phyloP scores from a whole-genome alignment of 2,113 vertebrate species.

The Epinephelus moara region DNA sequence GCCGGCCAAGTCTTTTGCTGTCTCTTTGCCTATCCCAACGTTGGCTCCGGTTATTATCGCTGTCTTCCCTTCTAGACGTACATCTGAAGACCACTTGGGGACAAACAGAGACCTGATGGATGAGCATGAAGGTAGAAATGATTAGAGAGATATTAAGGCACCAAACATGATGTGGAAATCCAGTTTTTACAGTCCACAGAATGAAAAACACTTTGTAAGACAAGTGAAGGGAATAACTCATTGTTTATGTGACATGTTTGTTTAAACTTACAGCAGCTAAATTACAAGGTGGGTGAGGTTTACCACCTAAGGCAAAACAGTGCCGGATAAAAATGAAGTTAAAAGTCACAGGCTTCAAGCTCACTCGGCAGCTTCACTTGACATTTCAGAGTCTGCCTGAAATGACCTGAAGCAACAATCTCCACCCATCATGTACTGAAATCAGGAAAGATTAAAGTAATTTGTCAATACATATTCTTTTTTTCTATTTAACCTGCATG shows the following conservation, averaged over 20 bases:
- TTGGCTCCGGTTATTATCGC: slow-evolving; percentile 83
- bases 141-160: background rate
- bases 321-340: slow-evolving; percentile 4
- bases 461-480: background rate
- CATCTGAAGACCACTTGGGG: slow-evolving; percentile 78
- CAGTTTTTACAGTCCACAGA: background rate
- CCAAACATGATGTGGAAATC: background rate
- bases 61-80: slow-evolving; percentile 81
- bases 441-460: background rate
- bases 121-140: background rate
- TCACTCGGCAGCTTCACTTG: background rate
- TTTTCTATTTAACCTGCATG: background rate
- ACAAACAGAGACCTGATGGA: slow-evolving; percentile 72
- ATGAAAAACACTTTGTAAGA: background rate
- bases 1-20: slow-evolving; percentile 78
- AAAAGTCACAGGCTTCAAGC: slow-evolving; percentile 3
- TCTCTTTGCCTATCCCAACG: slow-evolving; percentile 85
- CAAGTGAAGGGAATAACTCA: background rate
- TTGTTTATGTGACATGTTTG: slow-evolving; percentile 21
- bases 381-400: background rate
- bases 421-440: background rate
- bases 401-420: background rate
- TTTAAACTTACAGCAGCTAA: slow-evolving; percentile 12
- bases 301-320: background rate
- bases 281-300: slow-evolving; percentile 28